Evolutionary conservation across 64 coral and sea anemone species (phyloP).

Genomic region (Stylophora pistillata): DNA sequence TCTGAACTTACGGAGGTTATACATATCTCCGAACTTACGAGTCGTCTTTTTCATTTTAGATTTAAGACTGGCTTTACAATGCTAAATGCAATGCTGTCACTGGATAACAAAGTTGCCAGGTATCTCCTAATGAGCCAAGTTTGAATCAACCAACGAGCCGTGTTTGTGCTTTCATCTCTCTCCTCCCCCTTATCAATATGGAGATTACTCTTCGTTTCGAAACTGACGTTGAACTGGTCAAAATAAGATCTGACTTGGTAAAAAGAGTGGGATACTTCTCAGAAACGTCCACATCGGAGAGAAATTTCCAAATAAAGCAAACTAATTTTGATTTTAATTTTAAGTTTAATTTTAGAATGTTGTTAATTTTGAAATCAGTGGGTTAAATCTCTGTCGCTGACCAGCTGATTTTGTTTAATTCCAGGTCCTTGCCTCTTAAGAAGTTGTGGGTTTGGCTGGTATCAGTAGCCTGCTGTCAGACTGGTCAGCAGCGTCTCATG

Average conservation of each 20-base stretch:
- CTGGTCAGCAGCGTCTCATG: conserved; percentile 98
- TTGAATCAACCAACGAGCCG: no score
- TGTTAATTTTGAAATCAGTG: no score
- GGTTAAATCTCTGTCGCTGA: neutral
- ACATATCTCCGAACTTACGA: neutral
- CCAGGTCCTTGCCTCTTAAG: conserved; percentile 85
- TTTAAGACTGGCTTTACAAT: conserved; percentile 97
- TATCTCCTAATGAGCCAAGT: conserved; percentile 10
- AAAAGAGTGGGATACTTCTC: no score
- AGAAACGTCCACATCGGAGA: no score
- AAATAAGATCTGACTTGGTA: no score
- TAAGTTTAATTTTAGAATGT: no score
- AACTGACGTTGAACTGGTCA: no score
- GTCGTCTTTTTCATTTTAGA: conserved; percentile 39
- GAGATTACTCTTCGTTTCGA: no score
- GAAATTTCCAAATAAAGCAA: no score
- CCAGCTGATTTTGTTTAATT: neutral
- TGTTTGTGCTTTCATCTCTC: no score
- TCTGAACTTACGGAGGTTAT: neutral
- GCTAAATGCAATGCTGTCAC: conserved; percentile 83
- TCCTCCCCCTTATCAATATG: no score
- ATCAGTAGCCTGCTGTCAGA: conserved; percentile 96
- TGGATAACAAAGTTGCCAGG: conserved; percentile 92
- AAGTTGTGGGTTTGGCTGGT: conserved; percentile 94
- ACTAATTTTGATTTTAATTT: no score